Evolutionary conservation across 64 coral and sea anemone species (phyloP), one percentile per base, ranked within the genome.

Genomic region (Anthopleura sola): DNA sequence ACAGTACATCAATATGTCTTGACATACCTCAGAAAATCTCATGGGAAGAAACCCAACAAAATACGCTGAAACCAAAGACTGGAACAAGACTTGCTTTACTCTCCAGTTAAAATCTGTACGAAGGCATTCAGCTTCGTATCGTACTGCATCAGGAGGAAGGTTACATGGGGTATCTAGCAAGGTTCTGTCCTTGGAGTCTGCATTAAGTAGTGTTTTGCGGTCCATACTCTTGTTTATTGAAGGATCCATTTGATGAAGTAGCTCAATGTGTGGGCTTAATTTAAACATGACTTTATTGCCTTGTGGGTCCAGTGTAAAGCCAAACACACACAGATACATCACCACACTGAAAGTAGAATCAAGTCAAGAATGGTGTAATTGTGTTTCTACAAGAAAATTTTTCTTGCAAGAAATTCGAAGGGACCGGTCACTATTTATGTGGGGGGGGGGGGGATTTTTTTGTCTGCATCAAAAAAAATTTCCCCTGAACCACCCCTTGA

Each of bases 11-110:
- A 0, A 44, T 44, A 44, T 0, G 9, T 44, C 4, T 44, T 2
- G 40, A 44, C 97, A 79, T 84, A 94, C 97, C 93, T 95, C 93
- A 81, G 97, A 99, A 85, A 99, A 99, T 88, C 86, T 99, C 97
- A 99, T 99, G 7, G 97, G 97, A 77, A 99, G 85, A 82, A 99
- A 99, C 0, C 97, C 97, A 68, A 95, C 90, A 78, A 92, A 99
- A 49, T 99, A 99, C 13, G 97, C 97, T 78, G 92, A 94, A 36
- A 99, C 21, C 18, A 99, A 82, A 0, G 97, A 99, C 37, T 99
- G 97, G 81, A 99, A 99, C 28, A 99, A 71, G 4, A 94, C 97
- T 92, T 94, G 93, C 40, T 99, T 99, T 15, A 99, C 87, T 84
- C 93, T 94, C 51, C 91, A 86, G 80, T 99, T 99, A 80, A 99